A percentile compares a stretch with the other conserved stretches of the same genome.
phyloP scores from a whole-genome alignment of 2,888 invertebrate genomes.

The Pocota personata region DNA sequence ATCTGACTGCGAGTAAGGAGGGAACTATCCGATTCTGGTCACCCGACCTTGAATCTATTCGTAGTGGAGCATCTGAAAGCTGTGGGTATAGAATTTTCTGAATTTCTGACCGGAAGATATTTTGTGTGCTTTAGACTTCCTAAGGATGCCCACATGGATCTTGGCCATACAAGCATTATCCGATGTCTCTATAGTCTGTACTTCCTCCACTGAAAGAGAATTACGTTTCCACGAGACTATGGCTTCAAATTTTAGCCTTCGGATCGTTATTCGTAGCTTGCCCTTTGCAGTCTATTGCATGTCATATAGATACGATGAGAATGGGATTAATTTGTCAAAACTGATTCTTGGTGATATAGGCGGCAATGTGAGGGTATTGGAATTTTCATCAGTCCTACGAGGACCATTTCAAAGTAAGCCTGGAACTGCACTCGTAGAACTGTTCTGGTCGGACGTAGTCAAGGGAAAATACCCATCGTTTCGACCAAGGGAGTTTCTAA shows the following conservation, averaged over 20 bases:
- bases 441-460: slow-evolving; percentile 85
- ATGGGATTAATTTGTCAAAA: slow-evolving; percentile 80
- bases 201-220: slow-evolving; percentile 90
- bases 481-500: slow-evolving; percentile 84
- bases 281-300: slow-evolving; percentile 80
- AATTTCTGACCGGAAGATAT: neutral
- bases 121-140: slow-evolving; percentile 82
- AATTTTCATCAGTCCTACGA: slow-evolving; percentile 85
- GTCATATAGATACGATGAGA: slow-evolving; percentile 78
- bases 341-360: slow-evolving; percentile 89
- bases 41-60: slow-evolving; percentile 86
- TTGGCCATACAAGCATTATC: slow-evolving; percentile 89
- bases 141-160: slow-evolving; percentile 88
- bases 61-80: slow-evolving; percentile 86
- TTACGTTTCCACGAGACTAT: slow-evolving; percentile 91
- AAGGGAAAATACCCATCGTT: slow-evolving; percentile 84
- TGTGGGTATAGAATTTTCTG: slow-evolving; percentile 82
- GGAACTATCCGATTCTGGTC: slow-evolving; percentile 92
- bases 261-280: slow-evolving; percentile 87
- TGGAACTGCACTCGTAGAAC: slow-evolving; percentile 85
- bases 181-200: slow-evolving; percentile 90
- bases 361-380: slow-evolving; percentile 87
- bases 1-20: slow-evolving; percentile 90
- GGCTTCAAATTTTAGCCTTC: slow-evolving; percentile 88
- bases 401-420: slow-evolving; percentile 89